Conservation (phyloP, 2,113 vertebrate genomes). For the Tor tambroides region DNA sequence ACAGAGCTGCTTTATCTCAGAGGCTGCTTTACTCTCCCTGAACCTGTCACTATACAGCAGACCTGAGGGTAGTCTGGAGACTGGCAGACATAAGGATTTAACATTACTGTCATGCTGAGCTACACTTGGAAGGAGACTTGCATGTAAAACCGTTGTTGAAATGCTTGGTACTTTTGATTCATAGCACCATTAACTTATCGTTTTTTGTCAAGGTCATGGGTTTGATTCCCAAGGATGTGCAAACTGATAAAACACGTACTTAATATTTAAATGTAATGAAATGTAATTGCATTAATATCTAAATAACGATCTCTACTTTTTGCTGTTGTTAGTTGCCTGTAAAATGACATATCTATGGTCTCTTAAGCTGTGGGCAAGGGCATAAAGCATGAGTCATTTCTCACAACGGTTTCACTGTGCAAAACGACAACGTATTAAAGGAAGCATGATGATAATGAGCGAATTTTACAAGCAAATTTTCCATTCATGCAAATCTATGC, state of each 20-base stretch:
- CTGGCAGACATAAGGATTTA: conserved; percentile 17
- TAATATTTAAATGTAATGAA: not conserved
- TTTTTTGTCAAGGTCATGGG: not conserved
- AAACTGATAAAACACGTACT: not conserved
- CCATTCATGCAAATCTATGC: conserved; percentile 33
- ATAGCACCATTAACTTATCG: not conserved
- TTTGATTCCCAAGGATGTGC: not conserved
- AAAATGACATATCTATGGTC: not conserved
- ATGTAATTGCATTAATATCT: not conserved
- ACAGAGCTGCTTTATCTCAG: conserved; percentile 46
- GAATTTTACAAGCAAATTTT: conserved; percentile 42
- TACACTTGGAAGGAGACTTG: not conserved
- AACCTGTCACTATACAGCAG: conserved; percentile 42
- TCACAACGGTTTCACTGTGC: conserved; percentile 38
- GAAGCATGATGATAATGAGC: conserved; percentile 9
- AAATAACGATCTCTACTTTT: not conserved
- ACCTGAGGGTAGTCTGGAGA: conserved; percentile 15
- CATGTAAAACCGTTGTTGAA: conserved; percentile 14
- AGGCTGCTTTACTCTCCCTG: conserved; percentile 33
- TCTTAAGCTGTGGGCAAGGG: conserved; percentile 21
- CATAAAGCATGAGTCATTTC: conserved; percentile 31
- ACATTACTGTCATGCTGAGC: conserved; percentile 24
- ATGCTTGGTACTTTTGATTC: not conserved
- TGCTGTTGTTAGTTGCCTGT: not conserved
- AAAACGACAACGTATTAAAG: conserved; percentile 25